phyloP scores from a whole-genome alignment of 2,888 invertebrate genomes.

The Lepidocyrtinus sp. region DNA sequence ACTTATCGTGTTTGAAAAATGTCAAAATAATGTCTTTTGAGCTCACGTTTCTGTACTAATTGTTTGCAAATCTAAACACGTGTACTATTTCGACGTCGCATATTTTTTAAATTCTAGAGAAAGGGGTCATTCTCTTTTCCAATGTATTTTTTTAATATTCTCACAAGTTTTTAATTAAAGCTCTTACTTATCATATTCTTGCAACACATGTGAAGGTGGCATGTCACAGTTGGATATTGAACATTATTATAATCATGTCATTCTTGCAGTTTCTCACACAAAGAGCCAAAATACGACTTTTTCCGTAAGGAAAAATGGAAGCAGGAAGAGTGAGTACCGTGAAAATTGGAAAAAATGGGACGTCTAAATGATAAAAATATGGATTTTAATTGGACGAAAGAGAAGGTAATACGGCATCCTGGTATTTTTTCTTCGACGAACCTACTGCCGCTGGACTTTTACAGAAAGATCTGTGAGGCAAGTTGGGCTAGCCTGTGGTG shows the following conservation, averaged over 20 bases:
- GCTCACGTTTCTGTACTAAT: no score
- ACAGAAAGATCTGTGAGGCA: no score
- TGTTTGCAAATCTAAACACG: no score
- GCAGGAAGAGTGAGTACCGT: not conserved
- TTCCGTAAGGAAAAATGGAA: not conserved
- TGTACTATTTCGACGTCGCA: no score
- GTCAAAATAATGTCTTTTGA: no score
- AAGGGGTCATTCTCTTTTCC: no score
- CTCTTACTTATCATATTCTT: not conserved
- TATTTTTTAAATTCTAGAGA: no score
- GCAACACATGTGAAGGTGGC: slow-evolving; percentile 17
- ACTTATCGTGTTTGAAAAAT: no score
- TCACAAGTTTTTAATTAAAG: slow-evolving; percentile 33
- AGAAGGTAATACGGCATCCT: not conserved
- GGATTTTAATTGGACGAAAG: not conserved
- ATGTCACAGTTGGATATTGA: slow-evolving; percentile 7
- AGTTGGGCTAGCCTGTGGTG: not conserved
- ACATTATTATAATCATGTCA: no score
- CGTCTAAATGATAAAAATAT: not conserved
- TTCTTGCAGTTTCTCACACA: not conserved
- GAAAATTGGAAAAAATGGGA: not conserved
- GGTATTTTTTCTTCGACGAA: not conserved
- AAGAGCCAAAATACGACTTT: not conserved
- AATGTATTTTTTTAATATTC: not conserved
- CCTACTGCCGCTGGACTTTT: not conserved